phyloP scores from a whole-genome alignment of 2,797 vertebrate genomes.

The Artibeus lituratus region DNA sequence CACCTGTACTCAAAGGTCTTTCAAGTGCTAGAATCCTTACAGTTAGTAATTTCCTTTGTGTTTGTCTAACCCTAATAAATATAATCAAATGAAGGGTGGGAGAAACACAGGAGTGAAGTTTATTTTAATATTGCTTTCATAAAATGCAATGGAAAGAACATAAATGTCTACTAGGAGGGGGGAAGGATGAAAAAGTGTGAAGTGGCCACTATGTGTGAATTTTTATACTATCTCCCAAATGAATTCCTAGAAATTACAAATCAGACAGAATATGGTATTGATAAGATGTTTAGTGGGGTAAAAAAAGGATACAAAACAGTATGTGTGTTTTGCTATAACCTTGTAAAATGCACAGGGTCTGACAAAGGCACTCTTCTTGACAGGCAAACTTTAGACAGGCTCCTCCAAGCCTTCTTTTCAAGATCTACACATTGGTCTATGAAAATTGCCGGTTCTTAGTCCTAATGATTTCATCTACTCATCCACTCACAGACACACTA shows the following conservation, averaged over 20 bases:
- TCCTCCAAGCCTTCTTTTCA: background rate
- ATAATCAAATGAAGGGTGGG: background rate
- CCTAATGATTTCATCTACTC: background rate
- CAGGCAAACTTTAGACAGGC: background rate
- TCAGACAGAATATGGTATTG: background rate
- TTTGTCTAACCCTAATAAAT: background rate
- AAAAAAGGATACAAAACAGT: background rate
- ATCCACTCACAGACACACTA: no score
- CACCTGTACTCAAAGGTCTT: background rate
- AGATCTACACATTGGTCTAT: background rate
- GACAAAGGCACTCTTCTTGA: background rate
- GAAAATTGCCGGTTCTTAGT: background rate
- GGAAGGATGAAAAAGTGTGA: background rate
- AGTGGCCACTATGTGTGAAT: background rate
- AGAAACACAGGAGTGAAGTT: background rate
- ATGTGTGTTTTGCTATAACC: background rate
- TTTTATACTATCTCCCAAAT: no score
- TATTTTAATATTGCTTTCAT: background rate
- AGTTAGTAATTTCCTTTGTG: background rate
- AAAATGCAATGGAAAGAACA: background rate
- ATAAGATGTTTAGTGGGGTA: background rate
- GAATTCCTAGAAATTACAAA: background rate
- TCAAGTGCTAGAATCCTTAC: background rate
- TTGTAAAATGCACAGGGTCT: background rate
- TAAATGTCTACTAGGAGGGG: no score